Conservation (phyloP, 2,888 invertebrate species). For the Ormyrus rosae region DNA sequence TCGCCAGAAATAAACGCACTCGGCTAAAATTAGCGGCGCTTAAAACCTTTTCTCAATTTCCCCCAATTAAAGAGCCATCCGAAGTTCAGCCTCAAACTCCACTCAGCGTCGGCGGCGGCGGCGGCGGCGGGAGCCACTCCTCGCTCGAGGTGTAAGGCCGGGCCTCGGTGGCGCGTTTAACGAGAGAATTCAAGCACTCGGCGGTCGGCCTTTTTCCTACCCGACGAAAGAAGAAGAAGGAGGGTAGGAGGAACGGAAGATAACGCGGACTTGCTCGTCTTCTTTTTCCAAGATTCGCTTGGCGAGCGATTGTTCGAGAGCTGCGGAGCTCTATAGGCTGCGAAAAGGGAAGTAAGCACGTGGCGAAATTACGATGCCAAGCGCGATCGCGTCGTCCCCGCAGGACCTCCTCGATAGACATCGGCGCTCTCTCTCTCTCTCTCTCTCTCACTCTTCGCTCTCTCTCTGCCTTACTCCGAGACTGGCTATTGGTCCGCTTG, state of each 20-base stretch:
- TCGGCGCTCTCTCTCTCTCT: background rate
- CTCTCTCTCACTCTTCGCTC: too few species aligned
- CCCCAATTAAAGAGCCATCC: slow-evolving; percentile 41
- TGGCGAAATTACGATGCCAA: slow-evolving; percentile 56
- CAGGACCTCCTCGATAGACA: slow-evolving; percentile 54
- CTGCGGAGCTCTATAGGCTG: background rate
- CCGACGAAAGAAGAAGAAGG: background rate
- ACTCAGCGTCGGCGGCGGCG: background rate
- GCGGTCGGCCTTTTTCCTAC: slow-evolving; percentile 25
- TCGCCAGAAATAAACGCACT: slow-evolving; percentile 7
- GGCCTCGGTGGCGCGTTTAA: slow-evolving; percentile 21
- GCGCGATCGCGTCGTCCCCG: slow-evolving; percentile 51
- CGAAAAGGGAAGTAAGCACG: slow-evolving; percentile 15
- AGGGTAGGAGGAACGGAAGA: slow-evolving; percentile 20
- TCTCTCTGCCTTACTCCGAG: too few species aligned
- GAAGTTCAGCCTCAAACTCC: background rate
- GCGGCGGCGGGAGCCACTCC: background rate
- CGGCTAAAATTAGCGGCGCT: slow-evolving; percentile 23
- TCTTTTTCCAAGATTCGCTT: slow-evolving; percentile 43
- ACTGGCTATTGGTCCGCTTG: slow-evolving; percentile 5
- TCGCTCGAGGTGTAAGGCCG: slow-evolving; percentile 2
- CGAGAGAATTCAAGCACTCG: slow-evolving; percentile 39
- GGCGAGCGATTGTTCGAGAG: slow-evolving; percentile 48
- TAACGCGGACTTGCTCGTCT: slow-evolving; percentile 45
- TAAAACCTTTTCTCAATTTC: slow-evolving; percentile 32